phyloP scores from a whole-genome alignment of 2,113 vertebrate species.

The Oceanodroma tethys region DNA sequence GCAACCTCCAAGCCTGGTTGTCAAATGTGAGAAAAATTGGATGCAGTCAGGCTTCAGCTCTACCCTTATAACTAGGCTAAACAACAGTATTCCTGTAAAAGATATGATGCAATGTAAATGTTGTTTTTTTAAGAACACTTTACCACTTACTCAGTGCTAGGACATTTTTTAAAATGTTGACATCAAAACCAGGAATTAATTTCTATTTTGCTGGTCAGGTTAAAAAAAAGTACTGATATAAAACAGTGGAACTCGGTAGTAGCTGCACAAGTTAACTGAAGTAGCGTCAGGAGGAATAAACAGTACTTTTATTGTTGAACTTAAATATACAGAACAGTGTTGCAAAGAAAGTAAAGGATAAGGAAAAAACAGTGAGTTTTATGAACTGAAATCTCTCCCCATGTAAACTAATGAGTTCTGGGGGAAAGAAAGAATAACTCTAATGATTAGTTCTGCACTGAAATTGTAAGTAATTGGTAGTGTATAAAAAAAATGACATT shows the following conservation, averaged over 20 bases:
- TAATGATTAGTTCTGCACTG: background rate
- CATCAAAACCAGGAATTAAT: background rate
- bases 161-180: background rate
- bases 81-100: background rate
- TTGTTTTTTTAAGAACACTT: background rate
- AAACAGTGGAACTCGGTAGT: background rate
- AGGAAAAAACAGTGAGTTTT: background rate
- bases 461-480: background rate
- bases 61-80: background rate
- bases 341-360: background rate
- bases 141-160: background rate
- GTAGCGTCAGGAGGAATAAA: background rate
- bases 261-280: background rate
- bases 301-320: background rate
- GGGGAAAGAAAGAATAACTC: background rate
- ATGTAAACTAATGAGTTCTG: background rate
- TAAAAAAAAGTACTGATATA: background rate
- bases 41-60: background rate
- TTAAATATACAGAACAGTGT: background rate
- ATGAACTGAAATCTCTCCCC: background rate
- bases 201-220: background rate
- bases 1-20: background rate
- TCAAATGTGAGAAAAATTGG: background rate
- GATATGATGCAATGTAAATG: too few relatives aligned
- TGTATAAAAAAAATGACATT: background rate